Evolutionary conservation across 2,113 vertebrate species (phyloP).

Genomic region (Sclerurus mexicanus): DNA sequence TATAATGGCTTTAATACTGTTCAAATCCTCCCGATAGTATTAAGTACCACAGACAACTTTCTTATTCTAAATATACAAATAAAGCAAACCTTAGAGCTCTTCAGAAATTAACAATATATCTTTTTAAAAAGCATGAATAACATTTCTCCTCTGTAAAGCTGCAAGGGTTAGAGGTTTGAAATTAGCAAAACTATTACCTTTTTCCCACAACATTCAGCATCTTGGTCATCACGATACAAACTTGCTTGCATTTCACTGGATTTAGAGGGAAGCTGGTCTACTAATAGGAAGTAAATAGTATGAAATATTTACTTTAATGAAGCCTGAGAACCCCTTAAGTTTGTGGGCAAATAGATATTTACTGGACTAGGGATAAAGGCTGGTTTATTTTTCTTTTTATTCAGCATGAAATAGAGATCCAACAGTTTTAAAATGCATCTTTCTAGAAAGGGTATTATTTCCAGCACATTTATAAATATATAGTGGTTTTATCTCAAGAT

Average conservation of each 20-base stretch:
- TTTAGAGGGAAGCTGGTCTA: background rate
- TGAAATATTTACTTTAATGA: background rate
- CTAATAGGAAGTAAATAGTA: background rate
- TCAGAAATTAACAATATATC: background rate
- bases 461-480: constrained; percentile 19
- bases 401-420: constrained; percentile 15
- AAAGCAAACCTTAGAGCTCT: background rate
- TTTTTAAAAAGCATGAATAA: background rate
- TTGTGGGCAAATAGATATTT: background rate
- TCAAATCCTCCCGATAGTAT: background rate
- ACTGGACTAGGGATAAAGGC: background rate
- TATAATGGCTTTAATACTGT: background rate
- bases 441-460: constrained; percentile 2
- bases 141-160: background rate
- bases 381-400: constrained; percentile 35
- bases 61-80: background rate
- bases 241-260: background rate
- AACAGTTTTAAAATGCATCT: background rate
- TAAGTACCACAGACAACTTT: background rate
- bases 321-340: background rate
- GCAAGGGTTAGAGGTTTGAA: background rate
- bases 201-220: background rate
- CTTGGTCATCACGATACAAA: background rate
- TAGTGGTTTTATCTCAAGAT: constrained; percentile 2
- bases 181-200: background rate